Conservation (phyloP, 2,797 vertebrate genomes). For the Acanthis flammea region DNA sequence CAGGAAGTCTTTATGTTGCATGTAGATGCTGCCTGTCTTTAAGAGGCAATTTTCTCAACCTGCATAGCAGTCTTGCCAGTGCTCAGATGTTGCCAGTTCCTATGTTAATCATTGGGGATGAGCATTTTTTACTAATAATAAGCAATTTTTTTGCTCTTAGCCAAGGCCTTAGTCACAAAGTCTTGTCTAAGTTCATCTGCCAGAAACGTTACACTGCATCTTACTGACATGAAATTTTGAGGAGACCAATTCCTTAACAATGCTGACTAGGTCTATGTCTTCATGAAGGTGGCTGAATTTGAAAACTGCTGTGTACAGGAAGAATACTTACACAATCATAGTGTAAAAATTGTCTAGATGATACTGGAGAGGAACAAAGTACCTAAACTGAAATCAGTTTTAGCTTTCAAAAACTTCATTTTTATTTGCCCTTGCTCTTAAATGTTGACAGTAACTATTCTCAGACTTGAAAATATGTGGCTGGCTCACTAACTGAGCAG, state of each 20-base stretch:
- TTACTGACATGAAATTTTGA: background rate
- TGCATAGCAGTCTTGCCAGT: background rate
- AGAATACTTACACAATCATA: background rate
- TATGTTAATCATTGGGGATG: background rate
- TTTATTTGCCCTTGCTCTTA: background rate
- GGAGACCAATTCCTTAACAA: background rate
- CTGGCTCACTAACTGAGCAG: background rate
- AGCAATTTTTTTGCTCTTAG: background rate
- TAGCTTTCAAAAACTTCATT: background rate
- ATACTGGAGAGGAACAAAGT: background rate
- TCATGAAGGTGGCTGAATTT: background rate
- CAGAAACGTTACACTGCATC: background rate
- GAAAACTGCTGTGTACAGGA: background rate
- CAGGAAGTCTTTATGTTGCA: background rate
- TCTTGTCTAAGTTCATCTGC: background rate
- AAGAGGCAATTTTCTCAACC: background rate
- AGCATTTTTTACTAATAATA: background rate
- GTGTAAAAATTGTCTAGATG: background rate
- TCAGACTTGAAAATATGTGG: background rate
- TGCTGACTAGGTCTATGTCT: accelerated
- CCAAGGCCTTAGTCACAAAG: background rate
- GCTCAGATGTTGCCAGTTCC: background rate
- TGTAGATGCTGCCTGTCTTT: background rate
- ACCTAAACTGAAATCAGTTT: background rate
- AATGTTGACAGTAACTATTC: background rate